These are phyloP conservation scores for Cyphomyrus discorhynchus DNA, from an alignment of 2,113 vertebrate genomes.

Conservation along the genomic window DNA sequence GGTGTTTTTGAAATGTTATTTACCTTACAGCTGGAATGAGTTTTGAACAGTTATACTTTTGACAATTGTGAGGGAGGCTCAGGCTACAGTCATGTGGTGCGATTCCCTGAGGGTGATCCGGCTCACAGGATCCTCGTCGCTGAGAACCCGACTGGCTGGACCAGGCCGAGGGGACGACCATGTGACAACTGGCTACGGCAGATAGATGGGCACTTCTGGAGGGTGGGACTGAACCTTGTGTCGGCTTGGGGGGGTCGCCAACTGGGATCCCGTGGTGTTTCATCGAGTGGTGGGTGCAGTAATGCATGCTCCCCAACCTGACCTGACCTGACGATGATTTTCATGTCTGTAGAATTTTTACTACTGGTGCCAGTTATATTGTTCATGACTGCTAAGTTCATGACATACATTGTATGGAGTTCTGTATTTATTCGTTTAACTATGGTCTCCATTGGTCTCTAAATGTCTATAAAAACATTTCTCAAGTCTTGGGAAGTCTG, in stretches of 20 bases:
- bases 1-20: background rate
- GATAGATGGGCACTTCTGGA: background rate
- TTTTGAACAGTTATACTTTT: background rate
- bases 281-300: background rate
- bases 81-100: background rate
- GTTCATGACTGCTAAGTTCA: background rate
- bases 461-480: constrained; percentile 5
- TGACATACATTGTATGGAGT: background rate
- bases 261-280: background rate
- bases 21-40: background rate
- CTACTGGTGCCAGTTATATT: background rate
- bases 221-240: background rate
- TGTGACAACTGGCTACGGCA: background rate
- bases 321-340: background rate
- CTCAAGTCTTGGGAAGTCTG: background rate
- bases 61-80: background rate
- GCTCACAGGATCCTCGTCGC: background rate
- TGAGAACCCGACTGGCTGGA: background rate
- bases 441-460: constrained; percentile 1
- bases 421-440: background rate
- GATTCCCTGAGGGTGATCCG: background rate
- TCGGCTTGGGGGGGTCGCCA: background rate
- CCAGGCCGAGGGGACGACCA: background rate
- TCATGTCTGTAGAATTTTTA: constrained; percentile 2
- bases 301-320: background rate